Conservation (phyloP, 1,140 invertebrate species). For the Antheraea mylitta region DNA sequence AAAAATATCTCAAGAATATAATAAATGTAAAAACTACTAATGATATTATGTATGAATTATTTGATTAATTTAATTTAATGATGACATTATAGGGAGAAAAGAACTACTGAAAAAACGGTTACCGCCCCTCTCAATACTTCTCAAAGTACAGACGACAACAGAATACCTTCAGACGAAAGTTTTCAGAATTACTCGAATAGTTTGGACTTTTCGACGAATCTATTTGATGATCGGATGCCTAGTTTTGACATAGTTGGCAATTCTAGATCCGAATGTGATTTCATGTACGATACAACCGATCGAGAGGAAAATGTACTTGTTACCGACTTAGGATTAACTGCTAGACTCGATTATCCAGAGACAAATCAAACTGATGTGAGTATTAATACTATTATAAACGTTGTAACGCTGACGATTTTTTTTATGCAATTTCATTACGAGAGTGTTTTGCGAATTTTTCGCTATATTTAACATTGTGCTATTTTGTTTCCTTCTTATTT, state of each 20-base stretch:
- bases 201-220: conserved; percentile 43
- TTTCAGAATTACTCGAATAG: conserved; percentile 42
- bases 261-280: conserved; percentile 35
- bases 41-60: background rate
- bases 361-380: background rate
- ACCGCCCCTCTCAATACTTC: conserved; percentile 16
- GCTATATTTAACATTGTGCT: too few species aligned
- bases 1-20: too few species aligned
- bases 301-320: conserved; percentile 27
- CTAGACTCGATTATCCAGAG: conserved; percentile 8
- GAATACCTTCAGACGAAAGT: conserved; percentile 43
- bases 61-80: background rate
- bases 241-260: conserved; percentile 35
- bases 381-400: too few species aligned
- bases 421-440: too few species aligned
- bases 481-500: too few species aligned
- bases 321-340: conserved; percentile 13
- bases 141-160: conserved; percentile 30
- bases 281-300: conserved; percentile 22
- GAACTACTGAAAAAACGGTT: conserved; percentile 8
- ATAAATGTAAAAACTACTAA: too few species aligned
- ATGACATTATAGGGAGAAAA: conserved; percentile 13
- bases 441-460: too few species aligned
- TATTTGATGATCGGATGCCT: conserved; percentile 44
- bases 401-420: too few species aligned